Base-by-base conservation (phyloP, 2,888 invertebrate species). In the Cataglyphis altisquamis region DNA sequence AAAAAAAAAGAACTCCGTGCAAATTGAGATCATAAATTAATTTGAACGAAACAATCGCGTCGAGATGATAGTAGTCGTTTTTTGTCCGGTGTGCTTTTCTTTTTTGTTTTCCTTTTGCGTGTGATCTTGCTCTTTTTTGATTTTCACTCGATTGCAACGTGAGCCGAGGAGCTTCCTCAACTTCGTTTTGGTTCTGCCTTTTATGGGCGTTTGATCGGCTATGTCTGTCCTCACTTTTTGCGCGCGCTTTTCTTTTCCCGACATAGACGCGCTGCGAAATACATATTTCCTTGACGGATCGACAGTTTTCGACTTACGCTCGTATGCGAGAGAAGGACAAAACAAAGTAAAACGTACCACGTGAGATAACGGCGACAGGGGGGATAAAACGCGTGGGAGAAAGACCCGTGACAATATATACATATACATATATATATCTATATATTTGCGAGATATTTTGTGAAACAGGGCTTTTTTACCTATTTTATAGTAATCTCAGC, bases 401-500 rank as follows among this genome's bases (percentile, higher is more conserved):
- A 90, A 88, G 89, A 91, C 87, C 75, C 91, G 90, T 91, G 92
- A 92, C 92, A 92, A 93, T 93, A 92, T 92, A 91, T 90, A 89
- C 88, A 91, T 90, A 91, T 91, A 89, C 84, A 87, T 77, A 87
- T 75, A 88, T 90, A 90, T 90, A 90, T 90, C 84, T 86, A 89
- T 89, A 91, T 89, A 91, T 91, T 91, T 91, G 90, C 91, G 90
- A 92, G 87, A 92, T 92, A 92, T 92, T 92, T 93, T 92, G 91
- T 92, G 92, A 92, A 80, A 91, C 89, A 92, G 91, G 90, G 92
- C 92, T 92, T 92, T 93, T 92, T 92, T 92, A 93, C 89, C 91
- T 93, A 93, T 92, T 92, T 92, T 92, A 92, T 92, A 93, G 91
- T 91, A 92, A 92, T 90, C 92, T 90, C 92, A 91, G 92, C 92